Base-by-base conservation (phyloP, 2,888 invertebrate species). In the Chaitophorus viminalis region DNA sequence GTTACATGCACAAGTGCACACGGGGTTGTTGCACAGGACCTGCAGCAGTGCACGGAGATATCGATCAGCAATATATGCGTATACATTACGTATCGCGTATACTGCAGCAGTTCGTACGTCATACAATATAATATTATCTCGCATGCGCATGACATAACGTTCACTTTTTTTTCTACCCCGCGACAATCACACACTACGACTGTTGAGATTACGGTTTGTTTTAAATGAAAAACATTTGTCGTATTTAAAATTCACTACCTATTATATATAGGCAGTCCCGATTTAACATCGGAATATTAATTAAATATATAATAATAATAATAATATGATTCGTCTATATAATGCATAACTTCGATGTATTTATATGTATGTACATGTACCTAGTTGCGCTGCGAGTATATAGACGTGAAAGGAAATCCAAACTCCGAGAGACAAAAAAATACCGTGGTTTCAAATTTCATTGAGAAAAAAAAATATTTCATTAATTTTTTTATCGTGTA, bases 381-480 rank as follows among this genome's bases (percentile, higher is more conserved):
- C 29, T 54, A 31, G 29, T 29, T 52, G 52, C 74, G 3, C 0
- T 54, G 33, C 54, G 33, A 77, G 72, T 31, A 54, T 31, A 54
- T 33, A 21, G 74, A 72, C 82, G 36, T 83, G 83, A 83, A 83
- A 83, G 36, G 75, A 83, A 83, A 83, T 83, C 60, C 60, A 74
- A 75, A 75, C 83, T 83, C 75, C 36, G 11, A 39, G 65, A 83
- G 74, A 75, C 74, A 31, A 75, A 83, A 72, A 70, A 70, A 72
- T n/a, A 18, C 18, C 60, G 74, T 36, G 74, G 83, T 83, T 39
- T 83, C 83, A 39, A 29, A 17, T 83, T 83, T 83, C 83, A 36
- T 83, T 60, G 74, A 75, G 54, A 72, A 82, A 75, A 60, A n/a
- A 79, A 83, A 75, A 83, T 83, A 60, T 75, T 83, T 54, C 60